Evolutionary conservation across 2,888 invertebrate genomes (phyloP), one percentile per base, ranked within the genome.

Genomic region (Diplazon laetatorius): DNA sequence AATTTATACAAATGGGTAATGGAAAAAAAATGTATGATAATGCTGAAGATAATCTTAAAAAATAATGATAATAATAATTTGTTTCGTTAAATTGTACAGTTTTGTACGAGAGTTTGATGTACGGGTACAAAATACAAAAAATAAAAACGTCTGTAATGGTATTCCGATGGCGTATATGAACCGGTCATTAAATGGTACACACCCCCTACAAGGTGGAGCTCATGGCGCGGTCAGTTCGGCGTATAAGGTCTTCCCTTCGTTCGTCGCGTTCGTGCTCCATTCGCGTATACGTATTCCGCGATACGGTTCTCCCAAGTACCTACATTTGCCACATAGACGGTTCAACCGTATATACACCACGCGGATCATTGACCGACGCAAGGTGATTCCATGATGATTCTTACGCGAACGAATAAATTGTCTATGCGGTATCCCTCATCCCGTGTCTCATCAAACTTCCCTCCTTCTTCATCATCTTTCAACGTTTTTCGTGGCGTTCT

Each of bases 171-270:
- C 78, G 75, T n/a, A n/a, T 83, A 83, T 63, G 79, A 76, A 60
- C 71, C 37, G 44, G 62, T 83, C 84, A 83, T 87, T 87, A n/a
- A 86, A 87, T 86, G 86, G 86, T 68, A 68, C 81, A 82, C 84
- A 87, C 83, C 86, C 85, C 87, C 85, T 86, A 87, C 82, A 87
- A 86, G 87, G 87, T 84, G 83, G 82, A 77, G 82, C 82, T 83
- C 84, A 85, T 85, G 82, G 85, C 68, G 50, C 70, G 85, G 80
- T 82, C 81, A 73, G 76, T 82, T 74, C 39, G n/a, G 46, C 85
- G 81, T 84, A 86, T 83, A 87, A 83, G 86, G 85, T 63, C 78
- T 82, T 75, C 77, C 78, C 48, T 81, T 75, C 82, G 62, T 12
- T 55, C 46, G 30, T 60, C n/a, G n/a, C 74, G 59, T 70, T 48